A percentile compares a stretch with the other conserved stretches of the same genome.
Evolutionary conservation across 2,888 invertebrate genomes (phyloP).

Genomic region (Zaprionus bogoriensis): DNA sequence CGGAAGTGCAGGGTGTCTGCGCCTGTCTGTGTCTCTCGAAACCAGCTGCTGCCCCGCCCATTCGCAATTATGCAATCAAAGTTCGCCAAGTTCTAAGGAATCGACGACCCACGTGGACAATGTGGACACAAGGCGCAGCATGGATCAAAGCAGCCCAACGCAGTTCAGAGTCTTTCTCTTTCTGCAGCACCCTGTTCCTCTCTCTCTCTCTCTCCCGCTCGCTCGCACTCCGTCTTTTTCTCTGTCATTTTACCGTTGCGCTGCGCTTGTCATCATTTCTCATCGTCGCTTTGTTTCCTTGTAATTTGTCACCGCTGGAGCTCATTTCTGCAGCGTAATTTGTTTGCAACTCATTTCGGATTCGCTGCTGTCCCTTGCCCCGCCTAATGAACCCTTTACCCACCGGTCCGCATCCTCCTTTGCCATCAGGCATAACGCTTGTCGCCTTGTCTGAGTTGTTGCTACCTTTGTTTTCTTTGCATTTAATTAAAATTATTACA

Average conservation of each 20-base stretch:
- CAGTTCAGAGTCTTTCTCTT: no score
- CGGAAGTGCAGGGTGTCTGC: conserved; percentile 46
- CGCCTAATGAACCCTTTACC: no score
- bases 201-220: not conserved
- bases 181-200: conserved; percentile 28
- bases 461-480: conserved; percentile 46
- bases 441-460: conserved; percentile 31
- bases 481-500: conserved; percentile 68
- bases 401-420: not conserved
- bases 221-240: conserved; percentile 13
- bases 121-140: conserved; percentile 60
- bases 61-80: conserved; percentile 63
- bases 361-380: conserved; percentile 23
- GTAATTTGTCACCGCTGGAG: conserved; percentile 80
- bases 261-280: conserved; percentile 72
- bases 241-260: conserved; percentile 56
- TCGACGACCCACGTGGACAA: conserved; percentile 11
- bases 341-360: conserved; percentile 71
- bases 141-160: conserved; percentile 56
- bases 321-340: conserved; percentile 75
- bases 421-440: not conserved
- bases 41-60: conserved; percentile 39
- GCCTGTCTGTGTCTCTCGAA: conserved; percentile 1
- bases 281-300: conserved; percentile 64
- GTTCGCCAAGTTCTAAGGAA: conserved; percentile 32